Percentiles rank a stretch among this genome's conserved stretches.
These are phyloP conservation scores for Phenacoccus solenopsis DNA, from an alignment of 1,140 invertebrate species.

Conservation along the genomic window DNA sequence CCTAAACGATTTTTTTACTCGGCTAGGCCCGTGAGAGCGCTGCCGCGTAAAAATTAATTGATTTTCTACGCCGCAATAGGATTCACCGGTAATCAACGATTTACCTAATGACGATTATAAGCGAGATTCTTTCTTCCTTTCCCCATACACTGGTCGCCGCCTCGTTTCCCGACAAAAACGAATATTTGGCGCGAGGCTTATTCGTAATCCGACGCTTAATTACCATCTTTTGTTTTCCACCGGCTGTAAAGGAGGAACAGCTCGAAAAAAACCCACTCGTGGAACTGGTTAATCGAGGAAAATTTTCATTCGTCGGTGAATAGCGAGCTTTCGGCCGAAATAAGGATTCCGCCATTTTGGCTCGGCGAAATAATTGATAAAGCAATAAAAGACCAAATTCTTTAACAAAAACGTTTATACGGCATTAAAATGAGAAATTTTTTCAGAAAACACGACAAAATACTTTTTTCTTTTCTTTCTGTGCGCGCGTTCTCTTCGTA, in stretches of 20 bases:
- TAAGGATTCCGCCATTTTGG: neutral
- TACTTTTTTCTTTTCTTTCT: neutral
- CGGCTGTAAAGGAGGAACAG: too few species aligned
- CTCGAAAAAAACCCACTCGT: too few species aligned
- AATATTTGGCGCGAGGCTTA: too few species aligned
- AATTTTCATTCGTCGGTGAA: too few species aligned
- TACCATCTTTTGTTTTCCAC: too few species aligned
- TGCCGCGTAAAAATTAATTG: neutral
- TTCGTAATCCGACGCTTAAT: too few species aligned
- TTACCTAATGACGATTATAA: neutral
- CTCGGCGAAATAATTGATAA: neutral
- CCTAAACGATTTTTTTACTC: neutral
- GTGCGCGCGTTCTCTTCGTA: neutral
- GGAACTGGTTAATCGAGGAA: too few species aligned
- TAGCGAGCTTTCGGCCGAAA: too few species aligned
- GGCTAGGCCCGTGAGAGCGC: neutral
- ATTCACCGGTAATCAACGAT: neutral
- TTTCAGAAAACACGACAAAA: neutral
- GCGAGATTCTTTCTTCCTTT: neutral
- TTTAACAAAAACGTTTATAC: neutral
- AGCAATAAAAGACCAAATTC: constrained; percentile 2
- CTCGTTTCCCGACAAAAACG: too few species aligned
- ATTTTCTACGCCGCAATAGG: neutral
- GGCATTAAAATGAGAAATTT: neutral
- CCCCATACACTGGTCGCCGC: neutral